Conservation (phyloP, 2,113 vertebrate species). For the Gadus chalcogrammus region DNA sequence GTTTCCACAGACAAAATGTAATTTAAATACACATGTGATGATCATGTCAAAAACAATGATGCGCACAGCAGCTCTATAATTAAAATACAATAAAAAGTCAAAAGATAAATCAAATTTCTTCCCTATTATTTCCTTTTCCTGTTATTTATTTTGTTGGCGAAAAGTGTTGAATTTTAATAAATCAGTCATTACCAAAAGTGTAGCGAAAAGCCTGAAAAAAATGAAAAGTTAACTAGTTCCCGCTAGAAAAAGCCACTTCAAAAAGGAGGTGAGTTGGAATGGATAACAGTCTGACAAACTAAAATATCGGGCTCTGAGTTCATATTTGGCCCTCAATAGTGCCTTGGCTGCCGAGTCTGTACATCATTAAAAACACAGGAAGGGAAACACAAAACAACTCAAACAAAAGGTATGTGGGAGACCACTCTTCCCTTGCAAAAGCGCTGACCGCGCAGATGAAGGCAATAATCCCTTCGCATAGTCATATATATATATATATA, state of each 20-base stretch:
- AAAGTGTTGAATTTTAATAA: too few species aligned
- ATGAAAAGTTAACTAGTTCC: too few species aligned
- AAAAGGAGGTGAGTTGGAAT: conserved; percentile 11
- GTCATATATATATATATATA: conserved; percentile 49
- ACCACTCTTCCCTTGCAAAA: conserved; percentile 39
- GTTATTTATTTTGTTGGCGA: too few species aligned
- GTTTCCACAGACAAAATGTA: background rate
- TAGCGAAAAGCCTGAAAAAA: too few species aligned
- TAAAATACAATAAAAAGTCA: background rate
- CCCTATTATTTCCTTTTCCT: too few species aligned
- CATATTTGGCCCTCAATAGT: conserved; percentile 23
- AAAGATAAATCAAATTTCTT: too few species aligned
- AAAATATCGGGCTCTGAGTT: too few species aligned
- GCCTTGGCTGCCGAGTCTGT: conserved; percentile 29
- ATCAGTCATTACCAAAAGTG: too few species aligned
- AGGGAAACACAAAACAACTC: conserved; percentile 43
- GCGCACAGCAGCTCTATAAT: background rate
- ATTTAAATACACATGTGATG: background rate
- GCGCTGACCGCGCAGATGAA: conserved; percentile 36
- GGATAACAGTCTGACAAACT: conserved; percentile 10
- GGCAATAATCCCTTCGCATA: conserved; percentile 36
- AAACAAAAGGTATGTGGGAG: conserved; percentile 40
- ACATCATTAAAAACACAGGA: conserved; percentile 38
- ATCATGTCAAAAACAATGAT: background rate
- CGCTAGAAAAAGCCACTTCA: conserved; percentile 34